A percentile compares a stretch with the other conserved stretches of the same genome.
These are phyloP conservation scores for Bombyx mandarina DNA, from an alignment of 1,140 invertebrate genomes.

Conservation along the genomic window DNA sequence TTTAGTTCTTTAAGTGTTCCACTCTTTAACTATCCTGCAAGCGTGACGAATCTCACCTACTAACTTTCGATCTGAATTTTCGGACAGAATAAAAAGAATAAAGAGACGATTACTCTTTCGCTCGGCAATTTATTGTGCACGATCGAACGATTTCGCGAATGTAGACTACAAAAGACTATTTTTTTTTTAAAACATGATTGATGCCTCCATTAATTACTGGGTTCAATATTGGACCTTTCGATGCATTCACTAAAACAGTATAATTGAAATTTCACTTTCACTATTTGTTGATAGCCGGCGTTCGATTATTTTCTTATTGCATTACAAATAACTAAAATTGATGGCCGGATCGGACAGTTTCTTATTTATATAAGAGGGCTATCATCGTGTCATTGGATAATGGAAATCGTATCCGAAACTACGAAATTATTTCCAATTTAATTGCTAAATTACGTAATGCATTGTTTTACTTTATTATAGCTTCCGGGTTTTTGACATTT, in stretches of 20 bases:
- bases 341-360: slow-evolving; percentile 31
- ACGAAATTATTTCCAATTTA: slow-evolving; percentile 14
- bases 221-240: slow-evolving; percentile 31
- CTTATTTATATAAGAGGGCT: slow-evolving; percentile 48
- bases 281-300: slow-evolving; percentile 32
- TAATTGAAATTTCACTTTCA: slow-evolving; percentile 56
- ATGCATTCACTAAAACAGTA: slow-evolving; percentile 36
- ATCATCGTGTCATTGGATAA: slow-evolving; percentile 15
- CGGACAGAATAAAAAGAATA: not conserved
- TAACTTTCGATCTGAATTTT: slow-evolving; percentile 10
- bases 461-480: slow-evolving; percentile 1
- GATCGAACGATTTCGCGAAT: slow-evolving; percentile 18
- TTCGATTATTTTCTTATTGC: slow-evolving; percentile 35
- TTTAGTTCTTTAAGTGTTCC: no score
- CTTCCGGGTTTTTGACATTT: no score
- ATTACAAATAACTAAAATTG: slow-evolving; percentile 44
- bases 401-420: slow-evolving; percentile 6
- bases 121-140: slow-evolving; percentile 11
- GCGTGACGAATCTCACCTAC: slow-evolving; percentile 3
- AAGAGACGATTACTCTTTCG: not conserved
- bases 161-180: slow-evolving; percentile 16
- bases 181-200: slow-evolving; percentile 20
- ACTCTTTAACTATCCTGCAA: not conserved
- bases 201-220: slow-evolving; percentile 34
- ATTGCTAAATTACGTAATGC: slow-evolving; percentile 16